Base-by-base conservation (phyloP, 2,113 vertebrate genomes). In the Ciconia boyciana region DNA sequence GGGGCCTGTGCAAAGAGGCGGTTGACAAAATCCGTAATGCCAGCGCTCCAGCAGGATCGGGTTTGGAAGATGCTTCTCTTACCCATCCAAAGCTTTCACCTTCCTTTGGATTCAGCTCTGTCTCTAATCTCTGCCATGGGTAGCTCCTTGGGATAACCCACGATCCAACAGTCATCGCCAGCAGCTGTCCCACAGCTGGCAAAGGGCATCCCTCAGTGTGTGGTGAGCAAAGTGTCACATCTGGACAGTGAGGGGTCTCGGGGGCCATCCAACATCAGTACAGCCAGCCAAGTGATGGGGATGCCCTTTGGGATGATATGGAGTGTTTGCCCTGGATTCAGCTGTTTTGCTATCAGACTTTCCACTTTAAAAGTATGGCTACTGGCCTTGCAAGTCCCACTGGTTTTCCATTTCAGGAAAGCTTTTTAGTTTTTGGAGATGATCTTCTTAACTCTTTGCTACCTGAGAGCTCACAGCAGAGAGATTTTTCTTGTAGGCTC, bases 231-330 rank as follows among this genome's bases (percentile, higher is more conserved):
- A 51, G 39, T 22, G 41, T 32, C 60, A 25, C 55, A 15, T 25
- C 6, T 58, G 51, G 68, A 31, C 10, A 26, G 8, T 0, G 6
- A 51, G 26, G 24, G 22, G 14, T 44, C 34, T 76, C 2, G 0
- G 62, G 41, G 32, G 16, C 43, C 29, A 34, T 5, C 51, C 41
- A 13, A 7, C 48, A 14, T 10, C 39, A 31, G 34, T 5, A 14
- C 74, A 26, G 11, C 34, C 51, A 43, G 21, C n/a, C 32, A 16
- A 31, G 12, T 3, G 43, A 3, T 1, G 2, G 44, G 16, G 16
- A 16, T 19, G 41, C 29, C 15, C n/a, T 76, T 41, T 24, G 86
- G 36, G 46, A 9, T 43, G 29, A 22, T 12, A 7, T 1, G 6
- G 12, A 44, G 34, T 1, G 13, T 68, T 83, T 57, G 7, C 17